Base-by-base conservation (phyloP, 2,888 invertebrate genomes). In the Drosophila imparisetae region DNA sequence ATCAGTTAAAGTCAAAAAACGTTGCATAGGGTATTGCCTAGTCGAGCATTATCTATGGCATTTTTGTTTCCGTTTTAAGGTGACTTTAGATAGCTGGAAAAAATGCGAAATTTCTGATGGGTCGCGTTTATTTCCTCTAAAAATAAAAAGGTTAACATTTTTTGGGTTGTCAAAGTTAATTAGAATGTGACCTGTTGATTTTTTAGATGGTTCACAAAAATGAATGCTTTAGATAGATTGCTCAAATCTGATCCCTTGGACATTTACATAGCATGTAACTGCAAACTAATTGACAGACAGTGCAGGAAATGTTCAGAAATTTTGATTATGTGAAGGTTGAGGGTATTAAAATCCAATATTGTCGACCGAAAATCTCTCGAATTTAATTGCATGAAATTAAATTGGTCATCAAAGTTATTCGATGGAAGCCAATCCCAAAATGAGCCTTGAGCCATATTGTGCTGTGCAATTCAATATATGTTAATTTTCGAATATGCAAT, bases 161-260 rank as follows among this genome's bases (percentile, higher is more conserved):
- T 59, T 66, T 67, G 66, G 70, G 66, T 54, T 54, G 83, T 79
- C 85, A 83, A 69, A 71, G 81, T 78, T 83, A 83, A 83, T 83
- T 83, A 83, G 81, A 88, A 86, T 66, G 81, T 70, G 52, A 86
- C 86, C 81, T 78, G 84, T 66, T 72, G 83, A 83, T 80, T 68
- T 77, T 65, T 77, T 63, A 65, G 58, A 64, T 66, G 73, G 29
- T 13, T 53, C 49, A 15, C 45, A 48, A 52, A 67, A 77, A 58
- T 59, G 13, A 66, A 66, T 72, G 73, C 57, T 57, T 60, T 61
- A 53, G 29, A 27, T 21, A 6, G 32, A 30, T 38, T 61, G 72
- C 15, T 36, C 13, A 61, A 59, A 11, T 32, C 65, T 21, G 36
- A 52, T 49, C 61, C 50, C 58, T 62, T 49, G 24, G 40, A 5